Evolutionary conservation across 2,888 invertebrate genomes (phyloP).

Genomic region (Ophioninae sp.): DNA sequence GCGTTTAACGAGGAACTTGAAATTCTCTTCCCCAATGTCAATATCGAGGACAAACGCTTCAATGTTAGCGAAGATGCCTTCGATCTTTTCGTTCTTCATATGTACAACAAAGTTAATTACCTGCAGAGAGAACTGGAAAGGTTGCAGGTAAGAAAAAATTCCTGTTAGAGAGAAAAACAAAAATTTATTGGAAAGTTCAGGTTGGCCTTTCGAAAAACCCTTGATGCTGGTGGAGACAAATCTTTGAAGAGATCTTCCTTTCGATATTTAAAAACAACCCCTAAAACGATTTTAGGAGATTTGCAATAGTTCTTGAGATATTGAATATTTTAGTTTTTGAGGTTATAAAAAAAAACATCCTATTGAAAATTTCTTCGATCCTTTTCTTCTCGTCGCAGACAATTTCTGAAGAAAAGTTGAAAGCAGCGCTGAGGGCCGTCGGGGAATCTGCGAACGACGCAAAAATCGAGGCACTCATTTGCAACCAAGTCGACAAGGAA

Average conservation of each 20-base stretch:
- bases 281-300: too few species aligned
- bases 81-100: constrained; percentile 90
- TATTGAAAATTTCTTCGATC: too few species aligned
- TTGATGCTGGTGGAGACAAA: not conserved
- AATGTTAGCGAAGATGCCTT: constrained; percentile 86
- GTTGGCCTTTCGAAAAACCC: not conserved
- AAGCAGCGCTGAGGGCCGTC: constrained; percentile 85
- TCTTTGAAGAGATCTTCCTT: too few species aligned
- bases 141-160: constrained; percentile 82
- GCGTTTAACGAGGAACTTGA: constrained; percentile 86
- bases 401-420: constrained; percentile 84
- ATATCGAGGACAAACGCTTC: constrained; percentile 85
- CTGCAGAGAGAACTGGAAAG: constrained; percentile 90
- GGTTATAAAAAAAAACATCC: too few species aligned
- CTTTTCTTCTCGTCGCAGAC: constrained; percentile 78
- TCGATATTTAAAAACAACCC: too few species aligned
- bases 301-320: too few species aligned
- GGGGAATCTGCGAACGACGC: constrained; percentile 84
- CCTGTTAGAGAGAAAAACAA: not conserved
- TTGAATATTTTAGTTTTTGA: too few species aligned
- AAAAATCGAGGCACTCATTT: constrained; percentile 84
- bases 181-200: not conserved
- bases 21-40: constrained; percentile 88
- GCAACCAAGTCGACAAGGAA: constrained; percentile 86
- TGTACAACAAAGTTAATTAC: constrained; percentile 89